Evolutionary conservation across 2,113 vertebrate genomes (phyloP).

Genomic region (Phodopus roborovskii): DNA sequence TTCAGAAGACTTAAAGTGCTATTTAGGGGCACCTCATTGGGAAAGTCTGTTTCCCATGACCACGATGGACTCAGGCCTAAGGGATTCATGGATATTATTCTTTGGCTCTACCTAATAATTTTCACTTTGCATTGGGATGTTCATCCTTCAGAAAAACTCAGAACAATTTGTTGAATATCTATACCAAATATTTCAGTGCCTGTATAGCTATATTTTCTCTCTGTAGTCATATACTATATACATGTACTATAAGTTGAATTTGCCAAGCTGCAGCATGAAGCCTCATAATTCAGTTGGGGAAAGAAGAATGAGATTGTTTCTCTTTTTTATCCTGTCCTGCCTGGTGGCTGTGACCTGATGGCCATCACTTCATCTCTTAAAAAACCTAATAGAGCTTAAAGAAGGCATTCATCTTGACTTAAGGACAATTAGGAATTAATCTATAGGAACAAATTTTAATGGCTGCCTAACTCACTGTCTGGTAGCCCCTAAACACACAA

Average conservation of each 20-base stretch:
- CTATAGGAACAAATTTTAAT: background rate
- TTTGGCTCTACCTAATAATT: background rate
- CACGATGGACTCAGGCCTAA: background rate
- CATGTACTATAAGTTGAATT: background rate
- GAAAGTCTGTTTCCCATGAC: background rate
- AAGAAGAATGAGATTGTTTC: constrained; percentile 20
- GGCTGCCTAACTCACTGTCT: background rate
- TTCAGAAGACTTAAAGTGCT: background rate
- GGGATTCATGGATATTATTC: background rate
- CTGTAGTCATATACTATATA: too few species aligned
- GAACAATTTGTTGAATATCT: background rate
- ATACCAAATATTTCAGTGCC: background rate
- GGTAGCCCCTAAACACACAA: background rate
- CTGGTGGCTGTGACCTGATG: background rate
- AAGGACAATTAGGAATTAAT: background rate
- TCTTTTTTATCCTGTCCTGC: background rate
- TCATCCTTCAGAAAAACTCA: background rate
- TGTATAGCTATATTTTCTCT: background rate
- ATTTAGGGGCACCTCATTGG: background rate
- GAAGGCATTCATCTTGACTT: background rate
- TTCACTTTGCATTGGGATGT: background rate
- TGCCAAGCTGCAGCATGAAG: background rate
- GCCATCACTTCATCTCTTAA: background rate
- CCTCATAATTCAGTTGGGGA: background rate
- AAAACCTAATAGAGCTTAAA: background rate